phyloP scores from a whole-genome alignment of 2,113 vertebrate species.

The Austrofundulus limnaeus region DNA sequence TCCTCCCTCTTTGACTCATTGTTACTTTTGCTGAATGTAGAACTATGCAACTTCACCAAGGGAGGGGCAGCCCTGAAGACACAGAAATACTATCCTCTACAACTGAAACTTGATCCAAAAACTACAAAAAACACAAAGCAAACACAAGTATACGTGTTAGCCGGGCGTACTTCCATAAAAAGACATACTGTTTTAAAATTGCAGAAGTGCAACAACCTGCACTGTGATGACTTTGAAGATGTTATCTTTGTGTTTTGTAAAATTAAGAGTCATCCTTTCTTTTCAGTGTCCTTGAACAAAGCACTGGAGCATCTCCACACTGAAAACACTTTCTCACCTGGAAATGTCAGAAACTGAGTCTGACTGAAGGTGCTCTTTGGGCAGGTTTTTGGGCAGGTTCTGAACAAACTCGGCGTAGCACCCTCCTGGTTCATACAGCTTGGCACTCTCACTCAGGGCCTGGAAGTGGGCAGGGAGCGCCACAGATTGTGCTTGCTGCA shows the following conservation, averaged over 20 bases:
- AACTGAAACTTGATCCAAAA: neutral
- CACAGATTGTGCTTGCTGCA: conserved; percentile 87
- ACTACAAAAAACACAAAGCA: neutral
- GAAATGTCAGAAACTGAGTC: conserved; percentile 81
- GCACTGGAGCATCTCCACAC: no score
- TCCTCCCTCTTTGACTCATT: conserved; percentile 53
- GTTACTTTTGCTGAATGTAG: conserved; percentile 49
- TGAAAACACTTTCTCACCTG: conserved; percentile 76
- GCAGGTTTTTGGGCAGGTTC: conserved; percentile 81
- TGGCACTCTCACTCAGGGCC: conserved; percentile 87
- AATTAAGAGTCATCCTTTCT: neutral
- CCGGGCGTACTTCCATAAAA: neutral
- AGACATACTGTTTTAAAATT: neutral
- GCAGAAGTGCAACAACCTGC: neutral
- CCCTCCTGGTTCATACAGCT: conserved; percentile 91
- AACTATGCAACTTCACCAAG: conserved; percentile 16
- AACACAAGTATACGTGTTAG: neutral
- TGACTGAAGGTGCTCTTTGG: conserved; percentile 69
- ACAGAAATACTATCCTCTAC: neutral
- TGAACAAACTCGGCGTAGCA: conserved; percentile 90
- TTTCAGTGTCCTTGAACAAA: no score
- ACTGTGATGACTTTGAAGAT: neutral
- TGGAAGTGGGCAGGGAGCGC: conserved; percentile 86
- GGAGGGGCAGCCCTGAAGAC: neutral
- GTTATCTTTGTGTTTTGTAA: neutral